phyloP scores from a whole-genome alignment of 1,140 invertebrate genomes.

The Diorhabda elongata region DNA sequence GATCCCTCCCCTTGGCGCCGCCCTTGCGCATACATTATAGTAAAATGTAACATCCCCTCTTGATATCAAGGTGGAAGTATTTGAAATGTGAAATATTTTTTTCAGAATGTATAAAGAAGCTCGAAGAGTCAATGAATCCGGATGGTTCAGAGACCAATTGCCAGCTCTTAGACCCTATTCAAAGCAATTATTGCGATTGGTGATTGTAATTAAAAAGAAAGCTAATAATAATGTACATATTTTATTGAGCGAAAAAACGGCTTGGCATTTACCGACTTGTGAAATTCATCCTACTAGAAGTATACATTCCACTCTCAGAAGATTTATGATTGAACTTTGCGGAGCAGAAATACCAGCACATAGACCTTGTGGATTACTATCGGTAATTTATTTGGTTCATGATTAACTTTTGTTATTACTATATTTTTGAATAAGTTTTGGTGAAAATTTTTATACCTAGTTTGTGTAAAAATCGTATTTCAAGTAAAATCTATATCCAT shows the following conservation, averaged over 20 bases:
- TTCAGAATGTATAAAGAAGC: slow-evolving; percentile 41
- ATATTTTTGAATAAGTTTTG: too few species aligned
- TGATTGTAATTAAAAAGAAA: slow-evolving; percentile 77
- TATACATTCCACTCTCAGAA: slow-evolving; percentile 80
- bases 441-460: too few species aligned
- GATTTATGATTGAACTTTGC: slow-evolving; percentile 89
- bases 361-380: slow-evolving; percentile 75
- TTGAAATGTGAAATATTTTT: slow-evolving; percentile 10
- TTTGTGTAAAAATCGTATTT: too few species aligned
- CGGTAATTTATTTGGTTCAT: slow-evolving; percentile 43
- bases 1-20: too few species aligned
- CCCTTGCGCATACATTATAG: too few species aligned
- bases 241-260: slow-evolving; percentile 76
- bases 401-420: too few species aligned
- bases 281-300: slow-evolving; percentile 84
- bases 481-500: too few species aligned
- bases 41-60: too few species aligned
- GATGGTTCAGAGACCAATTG: slow-evolving; percentile 70
- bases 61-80: too few species aligned
- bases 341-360: slow-evolving; percentile 80
- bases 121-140: slow-evolving; percentile 41
- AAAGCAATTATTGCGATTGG: slow-evolving; percentile 71
- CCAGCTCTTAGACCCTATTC: slow-evolving; percentile 63
- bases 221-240: slow-evolving; percentile 80
- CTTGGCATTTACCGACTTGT: slow-evolving; percentile 77